These are phyloP conservation scores for Megalopta genalis DNA, from an alignment of 1,140 invertebrate genomes.

Conservation along the genomic window DNA sequence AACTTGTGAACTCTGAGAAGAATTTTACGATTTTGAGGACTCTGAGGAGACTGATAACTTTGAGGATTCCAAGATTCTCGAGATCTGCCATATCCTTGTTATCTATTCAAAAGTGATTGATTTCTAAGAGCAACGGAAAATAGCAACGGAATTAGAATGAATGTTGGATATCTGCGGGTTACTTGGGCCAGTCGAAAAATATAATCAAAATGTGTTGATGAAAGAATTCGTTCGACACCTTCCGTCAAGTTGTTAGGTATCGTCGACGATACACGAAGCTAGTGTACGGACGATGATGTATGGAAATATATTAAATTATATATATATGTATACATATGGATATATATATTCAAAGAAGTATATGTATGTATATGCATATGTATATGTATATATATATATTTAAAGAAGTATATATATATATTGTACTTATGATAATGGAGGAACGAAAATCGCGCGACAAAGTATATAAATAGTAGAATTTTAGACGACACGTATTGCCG, in stretches of 20 bases:
- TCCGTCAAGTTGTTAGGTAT: conserved; percentile 60
- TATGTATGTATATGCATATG: conserved; percentile 58
- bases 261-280: conserved; percentile 58
- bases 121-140: too few species aligned
- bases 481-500: conserved; percentile 60
- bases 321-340: conserved; percentile 33
- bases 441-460: conserved; percentile 50
- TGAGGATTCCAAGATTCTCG: neutral
- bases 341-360: conserved; percentile 50
- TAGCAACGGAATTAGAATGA: too few species aligned
- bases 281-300: conserved; percentile 68
- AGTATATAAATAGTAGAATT: conserved; percentile 69
- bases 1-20: too few species aligned
- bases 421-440: conserved; percentile 47
- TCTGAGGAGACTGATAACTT: neutral
- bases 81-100: too few species aligned
- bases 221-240: conserved; percentile 44
- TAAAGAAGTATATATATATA: conserved; percentile 53
- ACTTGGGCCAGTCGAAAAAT: conserved; percentile 14
- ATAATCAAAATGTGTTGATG: conserved; percentile 50
- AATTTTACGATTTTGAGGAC: neutral
- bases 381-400: conserved; percentile 50
- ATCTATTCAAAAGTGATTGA: too few species aligned
- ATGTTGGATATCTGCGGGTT: neutral
- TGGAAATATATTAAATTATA: conserved; percentile 54